Evolutionary conservation across 2,797 vertebrate species (phyloP).

Genomic region (Pogonophryne albipinna): DNA sequence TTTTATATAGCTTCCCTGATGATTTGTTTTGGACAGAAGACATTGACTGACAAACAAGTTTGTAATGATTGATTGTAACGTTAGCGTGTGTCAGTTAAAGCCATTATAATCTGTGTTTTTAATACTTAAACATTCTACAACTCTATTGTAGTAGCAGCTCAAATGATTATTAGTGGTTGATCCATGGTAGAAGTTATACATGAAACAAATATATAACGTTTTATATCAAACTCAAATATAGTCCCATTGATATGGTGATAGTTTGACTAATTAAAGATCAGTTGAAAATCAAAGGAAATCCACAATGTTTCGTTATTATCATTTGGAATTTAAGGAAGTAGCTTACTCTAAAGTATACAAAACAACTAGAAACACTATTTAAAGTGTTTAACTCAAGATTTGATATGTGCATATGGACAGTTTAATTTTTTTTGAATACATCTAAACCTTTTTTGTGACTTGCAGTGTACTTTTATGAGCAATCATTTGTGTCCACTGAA

Average conservation of each 20-base stretch:
- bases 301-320: not conserved
- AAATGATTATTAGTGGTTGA: not conserved
- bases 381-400: slow-evolving; percentile 8
- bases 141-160: not conserved
- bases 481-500: slow-evolving; percentile 28
- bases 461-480: slow-evolving; percentile 12
- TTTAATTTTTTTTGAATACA: not conserved
- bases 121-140: not conserved
- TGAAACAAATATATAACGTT: not conserved
- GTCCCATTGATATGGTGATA: not conserved
- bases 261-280: not conserved
- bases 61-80: slow-evolving; percentile 2
- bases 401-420: slow-evolving; percentile 8
- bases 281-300: not conserved
- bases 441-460: not conserved
- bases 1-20: not conserved
- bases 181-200: not conserved
- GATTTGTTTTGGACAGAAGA: slow-evolving; percentile 14
- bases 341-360: not conserved
- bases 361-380: not conserved
- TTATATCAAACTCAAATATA: not conserved
- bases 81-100: slow-evolving; percentile 2
- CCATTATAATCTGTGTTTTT: not conserved
- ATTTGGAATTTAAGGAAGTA: slow-evolving; percentile 19
- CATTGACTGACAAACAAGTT: slow-evolving; percentile 6